A percentile compares a stretch with the other conserved stretches of the same genome.
Evolutionary conservation across 2,888 invertebrate genomes (phyloP).

Genomic region (Drosophila putrida): DNA sequence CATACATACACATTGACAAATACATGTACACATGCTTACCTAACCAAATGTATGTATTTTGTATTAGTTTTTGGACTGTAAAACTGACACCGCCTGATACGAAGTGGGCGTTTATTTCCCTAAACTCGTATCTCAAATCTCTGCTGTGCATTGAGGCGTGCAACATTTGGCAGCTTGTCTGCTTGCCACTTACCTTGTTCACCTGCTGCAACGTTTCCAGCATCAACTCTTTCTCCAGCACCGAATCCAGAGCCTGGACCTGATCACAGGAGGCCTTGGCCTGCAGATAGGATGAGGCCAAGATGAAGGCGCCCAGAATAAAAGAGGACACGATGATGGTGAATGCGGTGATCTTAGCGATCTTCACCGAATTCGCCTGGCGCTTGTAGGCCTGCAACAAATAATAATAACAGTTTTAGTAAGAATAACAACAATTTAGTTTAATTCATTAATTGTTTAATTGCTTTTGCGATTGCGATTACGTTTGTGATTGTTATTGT

Average conservation of each 20-base stretch:
- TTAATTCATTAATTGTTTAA: not conserved
- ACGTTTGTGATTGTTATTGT: not conserved
- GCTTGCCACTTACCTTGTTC: slow-evolving; percentile 85
- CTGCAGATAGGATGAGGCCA: slow-evolving; percentile 93
- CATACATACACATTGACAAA: slow-evolving; percentile 13
- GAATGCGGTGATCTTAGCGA: slow-evolving; percentile 93
- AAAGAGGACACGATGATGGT: slow-evolving; percentile 93
- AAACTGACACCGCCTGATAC: slow-evolving; percentile 58
- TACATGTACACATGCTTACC: slow-evolving; percentile 52
- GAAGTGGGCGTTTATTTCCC: slow-evolving; percentile 27
- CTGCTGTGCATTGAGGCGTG: slow-evolving; percentile 53
- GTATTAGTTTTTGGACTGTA: slow-evolving; percentile 14
- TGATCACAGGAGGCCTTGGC: slow-evolving; percentile 93
- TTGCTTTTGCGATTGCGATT: not conserved
- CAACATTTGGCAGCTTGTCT: slow-evolving; percentile 8
- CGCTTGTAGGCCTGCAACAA: slow-evolving; percentile 91
- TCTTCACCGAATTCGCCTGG: slow-evolving; percentile 92
- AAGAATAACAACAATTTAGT: slow-evolving; percentile 29
- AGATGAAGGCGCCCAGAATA: slow-evolving; percentile 92
- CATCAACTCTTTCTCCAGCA: slow-evolving; percentile 89
- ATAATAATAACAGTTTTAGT: slow-evolving; percentile 30
- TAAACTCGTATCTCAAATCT: slow-evolving; percentile 11
- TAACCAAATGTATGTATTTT: slow-evolving; percentile 46
- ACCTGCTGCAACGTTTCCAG: slow-evolving; percentile 91
- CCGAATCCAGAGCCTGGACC: slow-evolving; percentile 89